phyloP scores from a whole-genome alignment of 1,140 invertebrate species.

The Zaprionus inermis region DNA sequence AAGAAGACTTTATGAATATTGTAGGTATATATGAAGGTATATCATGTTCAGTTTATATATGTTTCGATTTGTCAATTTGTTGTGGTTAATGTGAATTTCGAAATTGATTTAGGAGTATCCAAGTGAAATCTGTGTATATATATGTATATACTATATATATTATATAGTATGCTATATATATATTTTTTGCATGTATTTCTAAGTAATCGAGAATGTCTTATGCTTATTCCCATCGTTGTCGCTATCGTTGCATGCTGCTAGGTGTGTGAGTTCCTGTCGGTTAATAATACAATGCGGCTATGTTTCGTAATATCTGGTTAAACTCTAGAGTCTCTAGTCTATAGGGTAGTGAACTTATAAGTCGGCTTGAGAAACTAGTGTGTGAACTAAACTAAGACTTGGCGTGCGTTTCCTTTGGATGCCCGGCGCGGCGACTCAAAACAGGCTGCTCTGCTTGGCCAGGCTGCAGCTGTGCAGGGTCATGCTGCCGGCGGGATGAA shows the following conservation, averaged over 20 bases:
- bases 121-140: background rate
- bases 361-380: background rate
- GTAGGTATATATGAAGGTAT: background rate
- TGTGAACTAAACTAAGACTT: constrained; percentile 62
- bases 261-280: constrained; percentile 64
- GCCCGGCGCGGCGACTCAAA: constrained; percentile 53
- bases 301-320: constrained; percentile 25
- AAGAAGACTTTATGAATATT: background rate
- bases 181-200: background rate
- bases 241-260: constrained; percentile 44
- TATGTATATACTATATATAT: background rate
- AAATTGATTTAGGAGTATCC: background rate
- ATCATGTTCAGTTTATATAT: background rate
- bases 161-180: background rate
- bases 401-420: constrained; percentile 72
- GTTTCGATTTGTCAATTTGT: background rate
- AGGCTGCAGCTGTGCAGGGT: constrained; percentile 76
- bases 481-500: constrained; percentile 68
- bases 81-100: background rate
- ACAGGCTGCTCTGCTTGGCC: constrained; percentile 76
- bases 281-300: constrained; percentile 74
- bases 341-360: constrained; percentile 1
- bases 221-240: constrained; percentile 24
- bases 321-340: constrained; percentile 16
- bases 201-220: constrained; percentile 18